These are phyloP conservation scores for Drosophila testacea DNA, from an alignment of 2,888 invertebrate genomes.

Conservation along the genomic window DNA sequence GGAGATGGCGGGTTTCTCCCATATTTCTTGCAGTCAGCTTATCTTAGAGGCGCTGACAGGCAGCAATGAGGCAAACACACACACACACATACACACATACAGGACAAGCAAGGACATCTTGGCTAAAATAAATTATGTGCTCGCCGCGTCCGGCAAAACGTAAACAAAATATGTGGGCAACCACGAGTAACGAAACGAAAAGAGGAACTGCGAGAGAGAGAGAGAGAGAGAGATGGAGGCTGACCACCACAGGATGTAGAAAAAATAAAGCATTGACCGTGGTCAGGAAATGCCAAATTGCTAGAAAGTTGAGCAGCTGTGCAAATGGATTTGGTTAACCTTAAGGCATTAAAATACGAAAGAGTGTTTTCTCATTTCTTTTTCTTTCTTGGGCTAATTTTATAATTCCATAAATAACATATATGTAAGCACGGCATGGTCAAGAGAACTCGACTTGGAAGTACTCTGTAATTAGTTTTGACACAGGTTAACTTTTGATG, in stretches of 20 bases:
- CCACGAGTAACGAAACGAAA: background rate
- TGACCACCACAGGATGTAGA: too few relatives aligned
- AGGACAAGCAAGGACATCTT: slow-evolving; percentile 67
- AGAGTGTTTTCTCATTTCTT: slow-evolving; percentile 1
- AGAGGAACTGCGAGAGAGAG: background rate
- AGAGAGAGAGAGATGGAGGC: background rate
- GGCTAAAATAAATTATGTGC: slow-evolving; percentile 73
- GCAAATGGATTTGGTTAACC: slow-evolving; percentile 35
- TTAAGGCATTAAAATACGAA: slow-evolving; percentile 26
- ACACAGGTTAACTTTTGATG: too few relatives aligned
- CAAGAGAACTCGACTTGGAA: too few relatives aligned
- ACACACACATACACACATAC: slow-evolving; percentile 22
- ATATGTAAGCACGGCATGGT: background rate
- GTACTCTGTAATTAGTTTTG: too few relatives aligned
- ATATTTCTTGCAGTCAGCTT: slow-evolving; percentile 79
- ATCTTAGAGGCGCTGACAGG: slow-evolving; percentile 76
- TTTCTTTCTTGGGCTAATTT: background rate
- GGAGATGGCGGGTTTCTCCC: slow-evolving; percentile 49
- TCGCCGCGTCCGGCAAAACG: slow-evolving; percentile 71
- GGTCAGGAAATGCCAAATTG: slow-evolving; percentile 57
- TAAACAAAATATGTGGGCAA: slow-evolving; percentile 68
- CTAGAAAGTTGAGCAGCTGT: slow-evolving; percentile 3
- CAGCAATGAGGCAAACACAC: slow-evolving; percentile 61
- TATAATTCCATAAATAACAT: background rate
- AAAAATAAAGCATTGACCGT: slow-evolving; percentile 59